Conservation (phyloP, 2,797 vertebrate species). For the Lemur catta region DNA sequence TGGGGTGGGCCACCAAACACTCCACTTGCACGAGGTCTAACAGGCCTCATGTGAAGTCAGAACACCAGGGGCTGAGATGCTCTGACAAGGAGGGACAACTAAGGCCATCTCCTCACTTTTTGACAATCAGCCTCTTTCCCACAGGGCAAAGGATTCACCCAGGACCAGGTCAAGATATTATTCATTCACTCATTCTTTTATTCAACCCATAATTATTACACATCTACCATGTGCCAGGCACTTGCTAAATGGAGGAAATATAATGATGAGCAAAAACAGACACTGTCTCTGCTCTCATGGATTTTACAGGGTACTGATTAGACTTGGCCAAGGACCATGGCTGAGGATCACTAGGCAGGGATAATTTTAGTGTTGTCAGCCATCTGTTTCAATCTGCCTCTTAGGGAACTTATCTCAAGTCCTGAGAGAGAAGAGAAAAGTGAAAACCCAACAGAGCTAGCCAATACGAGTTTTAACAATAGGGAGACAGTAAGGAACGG, state of each 20-base stretch:
- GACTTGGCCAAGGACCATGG: not conserved
- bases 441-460: not conserved
- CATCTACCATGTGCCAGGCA: not conserved
- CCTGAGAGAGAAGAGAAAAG: not conserved
- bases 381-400: not conserved
- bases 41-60: not conserved
- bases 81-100: not conserved
- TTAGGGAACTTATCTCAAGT: not conserved
- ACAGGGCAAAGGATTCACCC: not conserved
- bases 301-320: not conserved
- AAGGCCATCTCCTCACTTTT: not conserved
- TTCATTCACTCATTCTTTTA: not conserved
- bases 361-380: not conserved
- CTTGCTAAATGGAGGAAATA: not conserved
- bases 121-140: not conserved
- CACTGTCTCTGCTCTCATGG: not conserved
- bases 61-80: not conserved
- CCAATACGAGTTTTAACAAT: not conserved
- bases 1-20: not conserved
- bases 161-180: not conserved
- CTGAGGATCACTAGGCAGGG: not conserved
- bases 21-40: not conserved
- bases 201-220: not conserved
- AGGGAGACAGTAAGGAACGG: not conserved
- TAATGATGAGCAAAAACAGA: not conserved